phyloP scores from a whole-genome alignment of 1,140 invertebrate species.

The Eriocheir sinensis region DNA sequence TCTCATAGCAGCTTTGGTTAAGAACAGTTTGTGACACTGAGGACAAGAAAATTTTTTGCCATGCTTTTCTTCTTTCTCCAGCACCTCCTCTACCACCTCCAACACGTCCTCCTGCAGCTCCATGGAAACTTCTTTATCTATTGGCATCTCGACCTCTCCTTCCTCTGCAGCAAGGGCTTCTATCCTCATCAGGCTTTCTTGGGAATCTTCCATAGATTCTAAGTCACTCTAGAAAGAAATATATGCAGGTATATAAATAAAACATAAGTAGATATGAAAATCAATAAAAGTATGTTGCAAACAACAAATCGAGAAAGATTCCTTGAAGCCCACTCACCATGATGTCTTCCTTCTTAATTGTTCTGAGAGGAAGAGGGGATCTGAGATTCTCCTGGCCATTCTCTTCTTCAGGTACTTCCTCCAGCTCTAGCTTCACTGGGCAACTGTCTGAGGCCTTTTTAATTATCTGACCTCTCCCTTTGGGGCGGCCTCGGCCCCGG shows the following conservation, averaged over 20 bases:
- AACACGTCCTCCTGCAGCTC: conserved; percentile 66
- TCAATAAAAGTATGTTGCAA: neutral
- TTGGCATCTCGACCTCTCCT: conserved; percentile 32
- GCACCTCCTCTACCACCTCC: conserved; percentile 68
- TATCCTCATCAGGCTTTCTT: conserved; percentile 33
- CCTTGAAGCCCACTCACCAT: conserved; percentile 47
- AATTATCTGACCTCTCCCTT: conserved; percentile 4
- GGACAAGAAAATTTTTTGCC: conserved; percentile 74
- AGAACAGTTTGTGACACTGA: conserved; percentile 84
- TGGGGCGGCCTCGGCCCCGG: conserved; percentile 34
- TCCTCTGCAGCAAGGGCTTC: conserved; percentile 3
- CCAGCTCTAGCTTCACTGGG: conserved; percentile 57
- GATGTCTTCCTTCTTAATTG: conserved; percentile 72
- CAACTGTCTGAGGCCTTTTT: neutral
- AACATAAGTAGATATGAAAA: neutral
- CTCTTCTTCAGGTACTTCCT: neutral
- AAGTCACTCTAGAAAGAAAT: conserved; percentile 60
- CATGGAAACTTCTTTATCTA: conserved; percentile 47
- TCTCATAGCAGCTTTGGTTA: conserved; percentile 85
- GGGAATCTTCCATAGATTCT: conserved; percentile 13
- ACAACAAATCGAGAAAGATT: neutral
- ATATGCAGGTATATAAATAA: neutral
- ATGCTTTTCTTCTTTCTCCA: conserved; percentile 60
- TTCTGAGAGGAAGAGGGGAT: conserved; percentile 59
- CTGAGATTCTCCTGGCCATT: neutral